Base-by-base conservation (phyloP, 2,797 vertebrate species). In the Trematomus bernacchii region DNA sequence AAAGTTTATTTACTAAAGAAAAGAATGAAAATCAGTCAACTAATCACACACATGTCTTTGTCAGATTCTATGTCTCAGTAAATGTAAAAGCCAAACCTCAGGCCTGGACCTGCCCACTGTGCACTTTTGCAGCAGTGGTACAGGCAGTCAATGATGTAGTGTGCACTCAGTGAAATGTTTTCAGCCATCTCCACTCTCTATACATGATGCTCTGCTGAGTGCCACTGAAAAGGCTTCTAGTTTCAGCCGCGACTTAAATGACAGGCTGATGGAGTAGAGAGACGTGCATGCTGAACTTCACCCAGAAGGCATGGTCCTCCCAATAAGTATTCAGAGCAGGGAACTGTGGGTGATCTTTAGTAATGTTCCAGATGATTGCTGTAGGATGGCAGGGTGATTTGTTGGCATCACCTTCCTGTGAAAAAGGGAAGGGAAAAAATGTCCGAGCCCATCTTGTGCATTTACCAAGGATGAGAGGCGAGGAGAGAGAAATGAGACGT, bases 321-420 rank as follows among this genome's bases (percentile, higher is more conserved):
- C 23, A 54, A 75, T 80, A 72, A 80, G 71, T 63, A 86, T 85
- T 86, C 88, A 80, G 72, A 73, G 73, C 44, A 83, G 48, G 61
- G 66, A 48, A 60, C 68, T 76, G 71, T 71, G 76, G 73, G 72
- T 85, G 85, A 89, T 90, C 85, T 88, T 89, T 86, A 83, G 85
- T 83, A 76, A 87, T 86, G 85, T 88, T 90, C 80, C 68, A 75
- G 71, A 68, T 87, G 86, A 82, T 84, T 86, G 77, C 76, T 80
- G 80, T 70, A 51, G 73, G 77, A 55, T 64, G 71, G 80, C 76
- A 59, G 54, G 73, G 52, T 79, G 86, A 90, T 91, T 88, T 87
- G 79, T 88, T 83, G 80, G 77, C 73, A 81, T 88, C 77, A 78
- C 59, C 68, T 80, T 73, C 59, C 50, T 67, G 44, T 2, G 13